phyloP scores from a whole-genome alignment of 1,140 invertebrate species.

The Phymastichus coffea region DNA sequence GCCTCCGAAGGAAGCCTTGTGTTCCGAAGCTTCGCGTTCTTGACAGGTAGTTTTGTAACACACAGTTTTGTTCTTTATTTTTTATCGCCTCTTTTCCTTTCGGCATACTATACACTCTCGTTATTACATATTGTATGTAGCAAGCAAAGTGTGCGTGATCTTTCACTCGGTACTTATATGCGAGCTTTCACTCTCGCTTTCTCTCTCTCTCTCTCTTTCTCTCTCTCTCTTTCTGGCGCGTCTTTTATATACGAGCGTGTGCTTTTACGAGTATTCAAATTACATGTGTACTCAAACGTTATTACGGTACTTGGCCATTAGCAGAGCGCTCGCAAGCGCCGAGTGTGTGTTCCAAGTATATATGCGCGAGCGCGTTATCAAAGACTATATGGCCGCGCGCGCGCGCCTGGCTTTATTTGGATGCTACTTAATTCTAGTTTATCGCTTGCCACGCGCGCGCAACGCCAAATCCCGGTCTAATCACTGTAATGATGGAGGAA shows the following conservation, averaged over 20 bases:
- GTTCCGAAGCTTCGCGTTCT: not conserved
- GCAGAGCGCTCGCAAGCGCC: too few relatives aligned
- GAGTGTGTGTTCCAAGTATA: too few relatives aligned
- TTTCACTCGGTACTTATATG: conserved; percentile 2
- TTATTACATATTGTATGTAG: conserved; percentile 3
- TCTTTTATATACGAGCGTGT: not conserved
- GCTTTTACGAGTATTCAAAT: conserved; percentile 21
- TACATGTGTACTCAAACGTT: conserved; percentile 18
- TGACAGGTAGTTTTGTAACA: too few relatives aligned
- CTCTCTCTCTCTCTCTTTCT: not conserved
- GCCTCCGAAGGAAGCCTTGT: not conserved
- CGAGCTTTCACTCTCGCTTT: conserved; percentile 19
- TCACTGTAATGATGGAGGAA: conserved; percentile 6
- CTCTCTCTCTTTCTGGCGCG: too few relatives aligned
- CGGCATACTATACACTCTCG: not conserved
- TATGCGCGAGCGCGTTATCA: not conserved
- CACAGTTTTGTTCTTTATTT: not conserved
- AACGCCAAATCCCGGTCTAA: conserved; percentile 1
- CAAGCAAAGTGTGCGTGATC: not conserved
- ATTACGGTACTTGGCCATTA: conserved; percentile 1
- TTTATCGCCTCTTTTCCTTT: conserved; percentile 3
- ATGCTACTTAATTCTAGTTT: conserved; percentile 4
- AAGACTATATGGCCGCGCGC: not conserved
- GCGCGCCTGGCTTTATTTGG: conserved; percentile 4
- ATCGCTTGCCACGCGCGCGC: not conserved